These are phyloP conservation scores for Oithona nana DNA, from an alignment of 2,888 invertebrate genomes.

Conservation along the genomic window DNA sequence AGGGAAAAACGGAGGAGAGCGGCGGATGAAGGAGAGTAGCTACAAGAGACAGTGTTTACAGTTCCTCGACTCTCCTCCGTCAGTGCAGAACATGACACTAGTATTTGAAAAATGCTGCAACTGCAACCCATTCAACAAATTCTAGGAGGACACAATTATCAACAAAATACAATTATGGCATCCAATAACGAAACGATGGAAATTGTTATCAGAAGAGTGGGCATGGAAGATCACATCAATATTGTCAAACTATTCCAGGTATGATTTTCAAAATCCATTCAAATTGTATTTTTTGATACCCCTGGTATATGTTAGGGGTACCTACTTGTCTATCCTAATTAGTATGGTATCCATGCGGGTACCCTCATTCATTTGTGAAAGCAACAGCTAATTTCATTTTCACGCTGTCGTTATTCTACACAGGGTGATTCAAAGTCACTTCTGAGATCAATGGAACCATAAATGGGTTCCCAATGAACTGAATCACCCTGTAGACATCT, in stretches of 20 bases:
- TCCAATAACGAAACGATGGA: conserved; percentile 2
- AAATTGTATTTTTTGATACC: too few species aligned
- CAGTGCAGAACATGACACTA: not conserved
- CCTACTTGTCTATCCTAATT: too few species aligned
- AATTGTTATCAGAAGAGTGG: conserved; percentile 8
- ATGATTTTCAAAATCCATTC: not conserved
- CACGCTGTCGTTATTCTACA: too few species aligned
- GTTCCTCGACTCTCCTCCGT: not conserved
- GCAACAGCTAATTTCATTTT: not conserved
- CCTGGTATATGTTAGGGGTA: too few species aligned
- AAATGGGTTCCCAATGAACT: too few species aligned
- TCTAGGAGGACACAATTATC: not conserved
- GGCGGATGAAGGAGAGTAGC: not conserved
- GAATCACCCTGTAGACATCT: not conserved
- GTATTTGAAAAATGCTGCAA: not conserved
- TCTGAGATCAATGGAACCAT: too few species aligned
- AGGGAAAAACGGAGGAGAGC: not conserved
- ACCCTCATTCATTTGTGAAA: not conserved
- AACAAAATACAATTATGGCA: not conserved
- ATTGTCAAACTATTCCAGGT: conserved; percentile 15
- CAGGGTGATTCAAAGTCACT: too few species aligned
- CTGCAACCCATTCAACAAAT: not conserved
- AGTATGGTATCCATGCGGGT: too few species aligned
- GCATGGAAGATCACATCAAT: conserved; percentile 15
- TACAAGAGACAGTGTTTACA: not conserved